Conservation (phyloP, 2,888 invertebrate genomes). For the Ophion ventricosus region DNA sequence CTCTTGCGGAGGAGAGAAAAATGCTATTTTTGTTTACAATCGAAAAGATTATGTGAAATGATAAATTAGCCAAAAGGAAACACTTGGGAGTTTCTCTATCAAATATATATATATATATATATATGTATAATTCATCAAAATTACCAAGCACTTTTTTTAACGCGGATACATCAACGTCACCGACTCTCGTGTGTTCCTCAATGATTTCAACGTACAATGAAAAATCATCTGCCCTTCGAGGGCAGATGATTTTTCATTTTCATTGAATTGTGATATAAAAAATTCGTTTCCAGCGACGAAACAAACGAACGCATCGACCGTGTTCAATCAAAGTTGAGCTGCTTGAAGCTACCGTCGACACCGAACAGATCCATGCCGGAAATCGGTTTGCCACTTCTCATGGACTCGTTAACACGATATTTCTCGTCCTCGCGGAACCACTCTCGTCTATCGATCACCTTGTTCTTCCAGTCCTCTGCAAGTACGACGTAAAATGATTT, state of each 20-base stretch:
- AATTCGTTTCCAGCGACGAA: background rate
- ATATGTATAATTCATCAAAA: background rate
- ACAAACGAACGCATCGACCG: background rate
- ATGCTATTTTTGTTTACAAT: too few relatives aligned
- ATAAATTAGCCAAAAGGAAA: too few relatives aligned
- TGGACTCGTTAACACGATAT: constrained; percentile 84
- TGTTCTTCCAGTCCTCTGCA: constrained; percentile 84
- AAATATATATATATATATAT: background rate
- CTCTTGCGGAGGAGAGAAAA: too few relatives aligned
- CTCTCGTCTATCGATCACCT: constrained; percentile 84
- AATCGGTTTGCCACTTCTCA: constrained; percentile 84
- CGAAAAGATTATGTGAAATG: too few relatives aligned
- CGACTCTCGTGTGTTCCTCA: background rate
- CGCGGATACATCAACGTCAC: background rate
- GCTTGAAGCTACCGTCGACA: constrained; percentile 85
- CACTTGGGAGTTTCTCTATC: background rate
- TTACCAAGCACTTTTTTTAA: background rate
- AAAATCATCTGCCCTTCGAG: background rate
- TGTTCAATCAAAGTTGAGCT: constrained; percentile 84
- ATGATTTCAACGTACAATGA: background rate
- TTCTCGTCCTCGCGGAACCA: constrained; percentile 85
- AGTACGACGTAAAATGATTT: constrained; percentile 45
- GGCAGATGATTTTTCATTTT: background rate
- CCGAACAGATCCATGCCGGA: constrained; percentile 85
- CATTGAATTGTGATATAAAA: background rate